Conservation (phyloP, 2,888 invertebrate genomes). For the Meloe dianella region DNA sequence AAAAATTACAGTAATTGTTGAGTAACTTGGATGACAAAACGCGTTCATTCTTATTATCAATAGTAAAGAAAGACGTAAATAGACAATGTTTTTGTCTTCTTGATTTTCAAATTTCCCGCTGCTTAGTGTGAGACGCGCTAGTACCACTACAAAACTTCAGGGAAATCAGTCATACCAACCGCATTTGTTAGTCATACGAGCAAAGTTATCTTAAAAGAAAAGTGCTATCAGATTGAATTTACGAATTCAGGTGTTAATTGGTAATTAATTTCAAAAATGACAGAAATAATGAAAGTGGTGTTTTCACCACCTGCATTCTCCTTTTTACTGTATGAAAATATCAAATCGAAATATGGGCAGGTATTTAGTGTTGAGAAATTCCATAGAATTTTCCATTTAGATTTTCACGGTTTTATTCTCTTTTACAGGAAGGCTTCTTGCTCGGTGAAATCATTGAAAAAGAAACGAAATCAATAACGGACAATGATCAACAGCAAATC, state of each 20-base stretch:
- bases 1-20: too few species aligned
- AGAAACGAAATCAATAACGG: constrained; percentile 72
- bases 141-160: neutral
- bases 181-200: neutral
- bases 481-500: constrained; percentile 69
- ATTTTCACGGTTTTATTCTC: constrained; percentile 1
- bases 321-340: constrained; percentile 71
- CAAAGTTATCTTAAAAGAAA: neutral
- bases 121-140: neutral
- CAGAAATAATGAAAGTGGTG: constrained; percentile 49
- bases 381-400: constrained; percentile 18
- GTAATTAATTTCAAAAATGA: constrained; percentile 41
- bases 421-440: constrained; percentile 67
- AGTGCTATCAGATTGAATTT: neutral
- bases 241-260: neutral
- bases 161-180: neutral
- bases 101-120: neutral
- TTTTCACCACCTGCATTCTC: constrained; percentile 69
- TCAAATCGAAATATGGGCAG: constrained; percentile 67
- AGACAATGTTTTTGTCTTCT: too few species aligned
- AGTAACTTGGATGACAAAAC: too few species aligned
- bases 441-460: constrained; percentile 69
- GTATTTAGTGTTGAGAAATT: constrained; percentile 51
- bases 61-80: too few species aligned
- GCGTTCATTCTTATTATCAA: too few species aligned